phyloP scores from a whole-genome alignment of 2,797 vertebrate genomes.

The Lateolabrax maculatus region DNA sequence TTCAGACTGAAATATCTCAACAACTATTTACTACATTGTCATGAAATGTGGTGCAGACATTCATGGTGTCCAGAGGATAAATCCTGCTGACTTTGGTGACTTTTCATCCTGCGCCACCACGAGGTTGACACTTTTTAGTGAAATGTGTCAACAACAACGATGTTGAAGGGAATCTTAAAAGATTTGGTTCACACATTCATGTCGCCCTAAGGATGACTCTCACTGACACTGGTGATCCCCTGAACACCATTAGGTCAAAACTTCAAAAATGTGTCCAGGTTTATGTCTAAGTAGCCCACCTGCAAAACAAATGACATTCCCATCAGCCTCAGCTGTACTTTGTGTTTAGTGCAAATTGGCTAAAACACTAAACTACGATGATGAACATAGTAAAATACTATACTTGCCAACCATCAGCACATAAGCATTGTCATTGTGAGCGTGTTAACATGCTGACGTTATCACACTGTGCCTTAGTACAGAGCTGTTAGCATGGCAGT shows the following conservation, averaged over 20 bases:
- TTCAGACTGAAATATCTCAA: neutral
- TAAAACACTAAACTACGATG: neutral
- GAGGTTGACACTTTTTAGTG: neutral
- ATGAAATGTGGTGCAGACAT: neutral
- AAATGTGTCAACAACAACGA: neutral
- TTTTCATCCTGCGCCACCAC: neutral
- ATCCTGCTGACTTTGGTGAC: neutral
- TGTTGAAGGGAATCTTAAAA: neutral
- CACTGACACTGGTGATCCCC: neutral
- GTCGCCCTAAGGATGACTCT: neutral
- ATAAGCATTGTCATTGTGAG: neutral
- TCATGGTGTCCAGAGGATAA: neutral
- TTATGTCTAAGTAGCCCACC: neutral
- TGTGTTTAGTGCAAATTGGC: neutral
- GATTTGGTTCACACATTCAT: neutral
- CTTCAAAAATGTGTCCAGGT: neutral
- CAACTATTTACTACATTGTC: neutral
- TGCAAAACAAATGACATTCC: neutral
- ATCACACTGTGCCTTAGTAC: conserved; percentile 1
- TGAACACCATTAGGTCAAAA: neutral
- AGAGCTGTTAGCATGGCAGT: neutral
- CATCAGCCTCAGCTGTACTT: neutral
- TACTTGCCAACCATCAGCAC: neutral
- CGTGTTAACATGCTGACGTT: too few species aligned
- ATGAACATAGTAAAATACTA: neutral